phyloP scores from a whole-genome alignment of 1,140 invertebrate genomes.

The Diploscapter pachys region DNA sequence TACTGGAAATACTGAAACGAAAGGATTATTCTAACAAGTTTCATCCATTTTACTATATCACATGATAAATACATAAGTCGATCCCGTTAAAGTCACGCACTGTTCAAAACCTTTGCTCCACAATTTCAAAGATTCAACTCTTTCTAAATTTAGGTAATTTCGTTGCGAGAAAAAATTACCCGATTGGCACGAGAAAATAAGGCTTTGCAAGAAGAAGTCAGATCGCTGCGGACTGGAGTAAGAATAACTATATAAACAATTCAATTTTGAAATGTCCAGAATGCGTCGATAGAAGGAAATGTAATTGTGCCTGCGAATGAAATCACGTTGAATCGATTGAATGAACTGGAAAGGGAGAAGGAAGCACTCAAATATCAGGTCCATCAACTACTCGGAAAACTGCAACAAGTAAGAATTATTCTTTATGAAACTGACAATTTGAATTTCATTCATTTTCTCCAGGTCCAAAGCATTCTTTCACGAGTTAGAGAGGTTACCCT shows the following conservation, averaged over 20 bases:
- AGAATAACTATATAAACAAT: not conserved
- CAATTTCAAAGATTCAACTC: too few relatives aligned
- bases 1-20: too few relatives aligned
- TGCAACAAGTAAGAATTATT: not conserved
- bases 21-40: too few relatives aligned
- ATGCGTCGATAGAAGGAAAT: not conserved
- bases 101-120: too few relatives aligned
- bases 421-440: not conserved
- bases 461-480: too few relatives aligned
- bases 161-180: slow-evolving; percentile 22
- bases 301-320: not conserved
- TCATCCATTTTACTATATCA: too few relatives aligned
- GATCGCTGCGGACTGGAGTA: not conserved
- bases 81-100: too few relatives aligned
- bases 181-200: slow-evolving; percentile 21
- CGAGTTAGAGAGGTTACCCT: too few relatives aligned
- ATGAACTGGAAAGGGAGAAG: slow-evolving; percentile 16
- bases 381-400: slow-evolving; percentile 5
- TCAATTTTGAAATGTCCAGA: too few relatives aligned
- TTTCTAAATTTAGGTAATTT: not conserved
- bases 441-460: too few relatives aligned
- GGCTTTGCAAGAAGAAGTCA: slow-evolving; percentile 6
- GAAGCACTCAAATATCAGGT: slow-evolving; percentile 20
- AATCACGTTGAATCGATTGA: not conserved
- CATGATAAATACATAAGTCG: too few relatives aligned